Base-by-base conservation (phyloP, 2,888 invertebrate species). In the Erynnis tages region DNA sequence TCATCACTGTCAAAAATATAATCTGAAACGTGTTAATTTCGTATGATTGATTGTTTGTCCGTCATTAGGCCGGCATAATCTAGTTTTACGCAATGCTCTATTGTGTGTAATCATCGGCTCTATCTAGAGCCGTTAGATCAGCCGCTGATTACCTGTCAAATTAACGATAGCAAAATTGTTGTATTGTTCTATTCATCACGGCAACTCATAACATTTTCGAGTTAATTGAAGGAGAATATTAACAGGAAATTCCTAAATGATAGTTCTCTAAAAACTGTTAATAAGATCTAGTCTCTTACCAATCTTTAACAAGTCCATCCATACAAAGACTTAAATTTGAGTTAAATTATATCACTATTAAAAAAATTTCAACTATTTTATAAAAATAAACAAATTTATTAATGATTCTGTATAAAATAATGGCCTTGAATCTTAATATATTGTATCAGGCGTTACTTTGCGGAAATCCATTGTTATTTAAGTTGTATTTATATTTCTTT, bases 21-120 rank as follows among this genome's bases (percentile, higher is more conserved):
- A 81, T 84, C 77, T 80, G 82, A 76, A 78, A 86, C 79, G 88
- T 86, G 89, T 87, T 87, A 88, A 88, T 87, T 84, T 83, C 65
- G 73, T 80, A 82, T 88, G 89, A 89, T 88, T 88, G 82, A 89
- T 89, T 78, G 85, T 82, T 76, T 62, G 73, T 68, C 62, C 69
- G 77, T 80, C 85, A 81, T 87, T 85, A 84, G 72, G 68, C 69
- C 56, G 69, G 67, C 64, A 65, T 79, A 82, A 82, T 88, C 88
- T 86, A 86, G 83, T 86, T 86, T 84, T 82, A 82, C 82, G 82
- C 82, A 78, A 82, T 61, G 53, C 50, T 61, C 64, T 72, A 82
- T 84, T 85, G 83, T 82, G 67, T 54, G 50, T 71, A 67, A 68
- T 68, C 63, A 58, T 66, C 62, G 56, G 54, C 58, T 62, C 65